Evolutionary conservation across 1,140 invertebrate species (phyloP).

Genomic region (Drosophila fuyamai): DNA sequence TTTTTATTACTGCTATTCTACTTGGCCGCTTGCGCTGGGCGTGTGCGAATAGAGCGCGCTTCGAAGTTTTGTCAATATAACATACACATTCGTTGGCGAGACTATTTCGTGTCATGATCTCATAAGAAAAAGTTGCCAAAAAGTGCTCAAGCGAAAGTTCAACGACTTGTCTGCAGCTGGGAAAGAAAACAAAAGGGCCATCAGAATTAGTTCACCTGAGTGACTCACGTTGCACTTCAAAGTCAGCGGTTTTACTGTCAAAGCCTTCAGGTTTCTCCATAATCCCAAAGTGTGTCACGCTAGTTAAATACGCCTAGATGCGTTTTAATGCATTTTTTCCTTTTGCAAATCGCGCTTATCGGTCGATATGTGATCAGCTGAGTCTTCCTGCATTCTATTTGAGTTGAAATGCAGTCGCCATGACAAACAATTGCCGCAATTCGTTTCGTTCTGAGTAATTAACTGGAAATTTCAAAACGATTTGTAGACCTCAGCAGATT

Average conservation of each 20-base stretch:
- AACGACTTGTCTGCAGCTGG: slow-evolving; percentile 54
- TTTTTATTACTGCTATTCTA: slow-evolving; percentile 42
- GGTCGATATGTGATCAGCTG: slow-evolving; percentile 11
- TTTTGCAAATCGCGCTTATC: neutral
- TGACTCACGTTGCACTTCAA: slow-evolving; percentile 35
- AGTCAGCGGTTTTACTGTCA: slow-evolving; percentile 9
- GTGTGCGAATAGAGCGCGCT: slow-evolving; percentile 46
- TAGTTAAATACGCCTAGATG: slow-evolving; percentile 18
- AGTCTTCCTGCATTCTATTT: neutral
- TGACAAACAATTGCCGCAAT: slow-evolving; percentile 39
- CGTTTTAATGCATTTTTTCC: slow-evolving; percentile 11
- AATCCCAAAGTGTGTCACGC: slow-evolving; percentile 14
- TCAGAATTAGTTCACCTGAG: slow-evolving; percentile 39
- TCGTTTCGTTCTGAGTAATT: slow-evolving; percentile 35
- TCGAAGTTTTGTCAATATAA: slow-evolving; percentile 70
- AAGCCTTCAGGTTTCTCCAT: slow-evolving; percentile 1
- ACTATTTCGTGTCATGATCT: slow-evolving; percentile 69
- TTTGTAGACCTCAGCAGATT: slow-evolving; percentile 34
- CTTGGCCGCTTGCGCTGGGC: slow-evolving; percentile 47
- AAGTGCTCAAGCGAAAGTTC: slow-evolving; percentile 56
- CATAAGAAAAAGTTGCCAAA: slow-evolving; percentile 74
- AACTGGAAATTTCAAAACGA: slow-evolving; percentile 33
- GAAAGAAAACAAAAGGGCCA: slow-evolving; percentile 33
- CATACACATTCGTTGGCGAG: slow-evolving; percentile 33
- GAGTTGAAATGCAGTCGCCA: slow-evolving; percentile 27